Conservation (phyloP, 2,797 vertebrate species). For the Vipera ursinii region DNA sequence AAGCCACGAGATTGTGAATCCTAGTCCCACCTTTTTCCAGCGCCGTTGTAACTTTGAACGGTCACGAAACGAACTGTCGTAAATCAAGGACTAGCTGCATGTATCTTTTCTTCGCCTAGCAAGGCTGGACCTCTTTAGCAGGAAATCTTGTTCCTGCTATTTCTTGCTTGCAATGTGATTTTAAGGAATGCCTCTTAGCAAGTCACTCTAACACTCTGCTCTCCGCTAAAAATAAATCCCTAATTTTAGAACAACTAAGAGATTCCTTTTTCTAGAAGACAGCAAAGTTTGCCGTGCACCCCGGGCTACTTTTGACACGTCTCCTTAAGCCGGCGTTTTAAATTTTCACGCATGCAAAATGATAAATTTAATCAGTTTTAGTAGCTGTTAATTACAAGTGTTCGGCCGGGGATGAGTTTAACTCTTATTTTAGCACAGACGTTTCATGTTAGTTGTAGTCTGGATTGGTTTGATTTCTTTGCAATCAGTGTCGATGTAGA, state of each 20-base stretch:
- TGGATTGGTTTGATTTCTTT: background rate
- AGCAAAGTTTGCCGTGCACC: slow-evolving; percentile 47
- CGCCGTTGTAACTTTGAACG: background rate
- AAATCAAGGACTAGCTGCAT: background rate
- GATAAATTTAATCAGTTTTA: background rate
- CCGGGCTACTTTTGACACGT: slow-evolving; percentile 18
- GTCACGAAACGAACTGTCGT: background rate
- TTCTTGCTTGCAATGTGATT: slow-evolving; percentile 54
- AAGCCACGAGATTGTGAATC: background rate
- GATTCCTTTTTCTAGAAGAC: slow-evolving; percentile 56
- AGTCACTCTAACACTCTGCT: slow-evolving; percentile 58
- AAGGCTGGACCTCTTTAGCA: background rate
- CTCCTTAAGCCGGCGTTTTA: background rate
- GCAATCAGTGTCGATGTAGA: background rate
- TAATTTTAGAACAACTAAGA: slow-evolving; percentile 66
- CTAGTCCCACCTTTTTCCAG: background rate
- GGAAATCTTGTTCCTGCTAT: slow-evolving; percentile 31
- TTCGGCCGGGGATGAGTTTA: background rate
- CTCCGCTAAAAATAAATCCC: slow-evolving; percentile 61
- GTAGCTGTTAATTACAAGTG: background rate
- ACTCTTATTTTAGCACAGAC: background rate
- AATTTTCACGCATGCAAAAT: background rate
- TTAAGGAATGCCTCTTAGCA: slow-evolving; percentile 59
- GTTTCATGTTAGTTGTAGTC: background rate
- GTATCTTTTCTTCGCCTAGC: slow-evolving; percentile 4